Evolutionary conservation across 30 jellyfish, hydroid and myxozoan species (phyloP).

Genomic region (Mastigias papua): DNA sequence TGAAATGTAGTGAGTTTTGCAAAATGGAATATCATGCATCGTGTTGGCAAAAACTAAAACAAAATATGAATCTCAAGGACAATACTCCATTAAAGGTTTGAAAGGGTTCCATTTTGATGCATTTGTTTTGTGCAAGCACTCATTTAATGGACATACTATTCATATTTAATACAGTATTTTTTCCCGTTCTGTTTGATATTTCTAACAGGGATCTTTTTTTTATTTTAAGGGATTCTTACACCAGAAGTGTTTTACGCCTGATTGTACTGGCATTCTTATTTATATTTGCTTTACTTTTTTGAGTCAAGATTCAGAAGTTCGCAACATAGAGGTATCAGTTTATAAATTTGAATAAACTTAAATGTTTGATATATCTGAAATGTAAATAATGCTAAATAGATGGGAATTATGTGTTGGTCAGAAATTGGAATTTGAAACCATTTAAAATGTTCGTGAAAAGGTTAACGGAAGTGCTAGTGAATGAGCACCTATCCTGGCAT

Average conservation of each 20-base stretch:
- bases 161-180: neutral
- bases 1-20: slow-evolving; percentile 75
- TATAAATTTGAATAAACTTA: too few species aligned
- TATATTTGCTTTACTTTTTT: slow-evolving; percentile 25
- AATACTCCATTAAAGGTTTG: slow-evolving; percentile 47
- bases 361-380: too few species aligned
- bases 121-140: too few species aligned
- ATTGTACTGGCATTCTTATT: slow-evolving; percentile 62
- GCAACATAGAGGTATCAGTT: slow-evolving; percentile 35
- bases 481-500: too few species aligned
- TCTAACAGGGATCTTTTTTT: neutral
- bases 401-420: too few species aligned
- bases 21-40: slow-evolving; percentile 70
- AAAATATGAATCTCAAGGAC: slow-evolving; percentile 21
- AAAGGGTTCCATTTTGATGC: neutral
- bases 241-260: slow-evolving; percentile 74
- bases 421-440: too few species aligned
- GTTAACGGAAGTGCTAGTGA: too few species aligned
- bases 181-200: neutral
- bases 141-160: neutral
- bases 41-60: slow-evolving; percentile 79
- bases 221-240: slow-evolving; percentile 47
- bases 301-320: slow-evolving; percentile 33
- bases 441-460: too few species aligned
- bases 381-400: too few species aligned